Conservation (phyloP, 1,140 invertebrate genomes). For the Pararge aegeria region DNA sequence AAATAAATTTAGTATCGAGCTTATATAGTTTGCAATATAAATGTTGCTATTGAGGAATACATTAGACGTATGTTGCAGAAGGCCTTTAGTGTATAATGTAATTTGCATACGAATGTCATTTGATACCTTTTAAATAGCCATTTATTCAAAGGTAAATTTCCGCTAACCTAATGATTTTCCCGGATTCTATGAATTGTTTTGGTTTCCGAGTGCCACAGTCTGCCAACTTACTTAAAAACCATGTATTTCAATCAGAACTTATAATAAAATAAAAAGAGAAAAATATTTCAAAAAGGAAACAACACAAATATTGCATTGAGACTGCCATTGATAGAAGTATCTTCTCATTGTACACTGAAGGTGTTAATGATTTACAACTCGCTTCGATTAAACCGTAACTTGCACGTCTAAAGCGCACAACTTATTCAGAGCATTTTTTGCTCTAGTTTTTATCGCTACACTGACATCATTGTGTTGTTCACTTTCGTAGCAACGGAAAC, state of each 20-base stretch:
- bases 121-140: conserved; percentile 46
- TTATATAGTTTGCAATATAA: no score
- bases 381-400: conserved; percentile 48
- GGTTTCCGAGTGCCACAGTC: background rate
- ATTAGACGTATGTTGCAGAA: background rate
- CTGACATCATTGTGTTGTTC: conserved; percentile 71
- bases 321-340: background rate
- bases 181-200: conserved; percentile 10
- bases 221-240: background rate
- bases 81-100: conserved; percentile 17
- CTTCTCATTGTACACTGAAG: conserved; percentile 16
- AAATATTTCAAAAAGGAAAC: background rate
- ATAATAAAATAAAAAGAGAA: background rate
- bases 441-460: conserved; percentile 56
- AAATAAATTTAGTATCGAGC: no score
- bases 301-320: background rate
- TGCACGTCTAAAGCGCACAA: conserved; percentile 43
- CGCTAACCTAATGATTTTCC: conserved; percentile 40
- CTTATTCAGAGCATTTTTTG: conserved; percentile 67
- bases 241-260: background rate
- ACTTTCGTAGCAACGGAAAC: conserved; percentile 74
- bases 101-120: conserved; percentile 51
- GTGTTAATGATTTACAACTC: conserved; percentile 27
- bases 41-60: conserved; percentile 6
- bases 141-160: conserved; percentile 48